Conservation (phyloP, 2,888 invertebrate genomes). For the Zele albiditarsus region DNA sequence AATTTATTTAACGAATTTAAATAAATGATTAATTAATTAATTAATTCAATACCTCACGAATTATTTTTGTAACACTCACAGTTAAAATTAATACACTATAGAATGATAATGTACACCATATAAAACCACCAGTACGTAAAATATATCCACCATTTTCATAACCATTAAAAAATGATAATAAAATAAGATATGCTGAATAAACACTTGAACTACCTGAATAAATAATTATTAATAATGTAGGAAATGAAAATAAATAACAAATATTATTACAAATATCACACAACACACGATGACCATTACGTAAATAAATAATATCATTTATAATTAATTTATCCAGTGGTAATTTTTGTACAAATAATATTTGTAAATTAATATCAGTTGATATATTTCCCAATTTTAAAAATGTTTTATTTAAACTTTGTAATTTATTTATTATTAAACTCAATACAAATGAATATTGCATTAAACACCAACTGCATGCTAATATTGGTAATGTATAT, state of each 20-base stretch:
- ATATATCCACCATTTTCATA: neutral
- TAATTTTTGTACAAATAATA: constrained; percentile 16
- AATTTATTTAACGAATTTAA: too few species aligned
- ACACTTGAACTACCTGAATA: constrained; percentile 9
- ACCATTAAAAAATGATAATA: constrained; percentile 9
- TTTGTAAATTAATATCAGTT: neutral
- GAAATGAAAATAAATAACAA: constrained; percentile 40
- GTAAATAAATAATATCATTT: constrained; percentile 19
- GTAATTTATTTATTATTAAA: constrained; percentile 25
- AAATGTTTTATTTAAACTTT: constrained; percentile 30
- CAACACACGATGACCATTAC: constrained; percentile 26
- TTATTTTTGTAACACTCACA: too few species aligned
- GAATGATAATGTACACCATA: neutral
- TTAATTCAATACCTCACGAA: too few species aligned
- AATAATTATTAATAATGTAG: constrained; percentile 28
- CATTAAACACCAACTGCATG: constrained; percentile 29
- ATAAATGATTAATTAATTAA: too few species aligned
- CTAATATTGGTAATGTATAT: too few species aligned
- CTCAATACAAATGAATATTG: constrained; percentile 37
- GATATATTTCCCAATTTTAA: neutral
- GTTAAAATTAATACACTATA: too few species aligned
- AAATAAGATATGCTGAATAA: constrained; percentile 35
- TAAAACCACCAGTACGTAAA: neutral
- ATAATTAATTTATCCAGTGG: neutral
- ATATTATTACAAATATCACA: constrained; percentile 31